Evolutionary conservation across 2,797 vertebrate genomes (phyloP).

Genomic region (Holocentrus rufus): DNA sequence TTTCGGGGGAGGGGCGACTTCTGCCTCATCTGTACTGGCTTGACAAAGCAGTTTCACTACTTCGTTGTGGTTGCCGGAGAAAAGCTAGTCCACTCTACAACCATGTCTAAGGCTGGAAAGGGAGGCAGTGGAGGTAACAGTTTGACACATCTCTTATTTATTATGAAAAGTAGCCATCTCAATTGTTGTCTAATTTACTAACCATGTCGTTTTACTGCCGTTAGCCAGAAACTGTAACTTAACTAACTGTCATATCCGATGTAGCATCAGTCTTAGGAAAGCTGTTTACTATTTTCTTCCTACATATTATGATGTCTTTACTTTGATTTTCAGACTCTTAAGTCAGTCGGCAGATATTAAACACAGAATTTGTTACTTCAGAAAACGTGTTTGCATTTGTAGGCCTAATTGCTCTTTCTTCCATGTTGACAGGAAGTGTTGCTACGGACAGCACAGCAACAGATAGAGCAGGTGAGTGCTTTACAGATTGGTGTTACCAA

Average conservation of each 20-base stretch:
- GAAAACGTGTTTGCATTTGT: background rate
- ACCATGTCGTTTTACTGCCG: background rate
- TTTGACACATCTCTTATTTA: background rate
- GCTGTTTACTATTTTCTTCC: background rate
- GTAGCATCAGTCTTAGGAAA: background rate
- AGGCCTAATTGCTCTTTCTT: background rate
- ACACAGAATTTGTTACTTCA: background rate
- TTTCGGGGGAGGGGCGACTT: constrained; percentile 22
- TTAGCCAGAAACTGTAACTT: background rate
- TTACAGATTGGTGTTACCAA: background rate
- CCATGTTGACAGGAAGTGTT: constrained; percentile 67
- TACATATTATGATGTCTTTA: background rate
- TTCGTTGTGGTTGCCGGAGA: background rate
- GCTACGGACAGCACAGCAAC: constrained; percentile 65
- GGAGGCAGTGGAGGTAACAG: constrained; percentile 54
- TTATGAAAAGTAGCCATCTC: background rate
- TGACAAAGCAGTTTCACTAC: constrained; percentile 23
- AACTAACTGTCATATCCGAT: background rate
- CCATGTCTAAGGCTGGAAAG: constrained; percentile 35
- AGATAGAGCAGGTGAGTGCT: constrained; percentile 59
- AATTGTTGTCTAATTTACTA: background rate
- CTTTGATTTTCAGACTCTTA: background rate
- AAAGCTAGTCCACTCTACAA: background rate
- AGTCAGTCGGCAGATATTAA: background rate
- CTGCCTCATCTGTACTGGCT: background rate